phyloP scores from a whole-genome alignment of 2,888 invertebrate genomes.

The Pheosia tremula region DNA sequence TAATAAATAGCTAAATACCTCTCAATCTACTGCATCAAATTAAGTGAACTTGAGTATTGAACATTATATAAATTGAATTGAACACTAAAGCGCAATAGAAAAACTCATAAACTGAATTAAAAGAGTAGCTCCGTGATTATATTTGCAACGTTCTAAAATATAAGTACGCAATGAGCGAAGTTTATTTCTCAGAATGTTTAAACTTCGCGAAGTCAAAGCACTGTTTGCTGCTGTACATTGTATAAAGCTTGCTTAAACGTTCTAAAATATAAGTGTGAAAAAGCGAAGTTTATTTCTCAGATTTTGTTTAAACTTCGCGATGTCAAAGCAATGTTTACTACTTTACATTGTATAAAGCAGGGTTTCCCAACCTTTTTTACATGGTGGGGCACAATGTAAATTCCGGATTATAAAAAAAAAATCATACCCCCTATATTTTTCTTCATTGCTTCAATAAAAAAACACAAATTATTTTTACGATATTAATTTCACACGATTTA shows the following conservation, averaged over 20 bases:
- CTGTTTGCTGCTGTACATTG: background rate
- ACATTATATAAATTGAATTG: background rate
- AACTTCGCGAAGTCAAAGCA: slow-evolving; percentile 44
- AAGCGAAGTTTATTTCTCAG: slow-evolving; percentile 35
- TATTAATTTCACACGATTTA: too few species aligned
- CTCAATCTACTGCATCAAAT: too few species aligned
- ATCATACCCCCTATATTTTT: too few species aligned
- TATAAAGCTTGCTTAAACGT: slow-evolving; percentile 13
- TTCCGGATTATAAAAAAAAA: too few species aligned
- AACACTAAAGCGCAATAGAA: slow-evolving; percentile 19
- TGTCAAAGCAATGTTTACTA: slow-evolving; percentile 31
- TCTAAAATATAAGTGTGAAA: slow-evolving; percentile 40
- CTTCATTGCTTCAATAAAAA: too few species aligned
- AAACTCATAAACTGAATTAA: slow-evolving; percentile 36
- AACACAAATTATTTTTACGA: too few species aligned
- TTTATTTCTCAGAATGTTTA: slow-evolving; percentile 47
- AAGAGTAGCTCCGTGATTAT: slow-evolving; percentile 21
- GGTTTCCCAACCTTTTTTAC: too few species aligned
- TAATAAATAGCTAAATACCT: background rate
- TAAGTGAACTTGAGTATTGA: too few species aligned
- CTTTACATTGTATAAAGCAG: background rate
- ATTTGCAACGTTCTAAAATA: slow-evolving; percentile 38
- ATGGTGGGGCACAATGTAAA: too few species aligned
- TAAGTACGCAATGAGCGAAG: slow-evolving; percentile 31
- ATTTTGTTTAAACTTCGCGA: slow-evolving; percentile 50